These are phyloP conservation scores for Melikaiella ostensackeni DNA, from an alignment of 2,888 invertebrate genomes.

Conservation along the genomic window DNA sequence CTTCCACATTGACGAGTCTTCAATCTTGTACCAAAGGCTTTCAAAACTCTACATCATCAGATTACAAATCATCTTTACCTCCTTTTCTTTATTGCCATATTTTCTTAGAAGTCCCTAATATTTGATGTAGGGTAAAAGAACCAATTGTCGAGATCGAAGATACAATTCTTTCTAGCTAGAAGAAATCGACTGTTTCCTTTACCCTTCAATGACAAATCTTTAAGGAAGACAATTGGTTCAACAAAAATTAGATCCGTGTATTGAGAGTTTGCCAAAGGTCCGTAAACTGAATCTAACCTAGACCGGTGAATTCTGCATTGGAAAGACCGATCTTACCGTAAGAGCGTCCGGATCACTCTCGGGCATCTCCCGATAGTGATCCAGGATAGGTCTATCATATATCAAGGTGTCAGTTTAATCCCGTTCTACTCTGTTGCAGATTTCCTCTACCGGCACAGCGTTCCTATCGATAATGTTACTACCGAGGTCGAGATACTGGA, in stretches of 20 bases:
- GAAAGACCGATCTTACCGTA: constrained; percentile 19
- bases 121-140: too few relatives aligned
- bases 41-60: neutral
- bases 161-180: too few relatives aligned
- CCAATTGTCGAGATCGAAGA: too few relatives aligned
- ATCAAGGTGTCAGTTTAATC: constrained; percentile 45
- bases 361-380: constrained; percentile 16
- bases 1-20: constrained; percentile 5
- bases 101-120: too few relatives aligned
- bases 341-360: constrained; percentile 35
- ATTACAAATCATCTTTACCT: neutral
- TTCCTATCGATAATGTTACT: constrained; percentile 87
- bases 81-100: neutral
- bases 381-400: constrained; percentile 31
- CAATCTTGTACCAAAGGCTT: neutral
- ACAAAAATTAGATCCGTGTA: neutral
- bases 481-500: constrained; percentile 89
- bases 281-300: constrained; percentile 29
- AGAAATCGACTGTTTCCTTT: too few relatives aligned
- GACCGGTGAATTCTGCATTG: constrained; percentile 25
- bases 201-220: neutral
- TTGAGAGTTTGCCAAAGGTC: neutral
- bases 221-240: neutral
- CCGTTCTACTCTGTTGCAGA: constrained; percentile 81
- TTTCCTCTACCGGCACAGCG: constrained; percentile 88